Evolutionary conservation across 2,797 vertebrate genomes (phyloP), one percentile per base, ranked within the genome.

Genomic region (Moxostoma hubbsi): DNA sequence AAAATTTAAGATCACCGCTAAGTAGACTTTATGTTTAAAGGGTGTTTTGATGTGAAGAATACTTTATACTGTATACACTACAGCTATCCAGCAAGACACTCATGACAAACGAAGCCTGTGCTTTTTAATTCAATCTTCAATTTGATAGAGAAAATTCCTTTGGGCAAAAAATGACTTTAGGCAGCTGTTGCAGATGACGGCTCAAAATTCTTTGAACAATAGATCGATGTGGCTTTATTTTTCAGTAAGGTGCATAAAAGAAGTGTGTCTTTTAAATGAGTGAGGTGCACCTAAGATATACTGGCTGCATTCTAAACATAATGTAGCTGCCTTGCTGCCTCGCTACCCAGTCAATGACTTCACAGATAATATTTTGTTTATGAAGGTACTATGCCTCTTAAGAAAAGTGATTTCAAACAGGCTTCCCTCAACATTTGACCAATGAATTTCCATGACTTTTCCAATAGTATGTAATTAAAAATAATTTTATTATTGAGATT

Each of bases 11-110:
- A 91, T 88, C 89, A 90, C 88, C 83, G 75, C 81, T 86, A 93
- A 94, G 86, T 84, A 84, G 80, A 91, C 90, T 95, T 95, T 4
- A 36, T 36, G 91, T 90, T 95, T 95, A 94, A 93, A 84, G 90
- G 92, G 85, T 92, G 88, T 90, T 94, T 93, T 91, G 91, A 93
- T 93, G 91, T 92, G 91, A 94, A 94, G 92, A 93, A 91, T 92
- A 93, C 88, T 91, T 94, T 92, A 94, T 92, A 24, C 1, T 24
- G 18, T 24, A 93, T 89, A 92, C 90, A 92, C 90, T 90, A 79
- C 87, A 55, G 84, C 91, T 91, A 85, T 93, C 92, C 93, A 93
- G 92, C 90, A 89, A 91, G 90, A 90, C 92, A 92, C 92, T 94
- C 90, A 89, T 86, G 84, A 91, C 87, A 93, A 93, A 93, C 92